Conservation (phyloP, 2,888 invertebrate genomes). For the Keiferia lycopersicella region DNA sequence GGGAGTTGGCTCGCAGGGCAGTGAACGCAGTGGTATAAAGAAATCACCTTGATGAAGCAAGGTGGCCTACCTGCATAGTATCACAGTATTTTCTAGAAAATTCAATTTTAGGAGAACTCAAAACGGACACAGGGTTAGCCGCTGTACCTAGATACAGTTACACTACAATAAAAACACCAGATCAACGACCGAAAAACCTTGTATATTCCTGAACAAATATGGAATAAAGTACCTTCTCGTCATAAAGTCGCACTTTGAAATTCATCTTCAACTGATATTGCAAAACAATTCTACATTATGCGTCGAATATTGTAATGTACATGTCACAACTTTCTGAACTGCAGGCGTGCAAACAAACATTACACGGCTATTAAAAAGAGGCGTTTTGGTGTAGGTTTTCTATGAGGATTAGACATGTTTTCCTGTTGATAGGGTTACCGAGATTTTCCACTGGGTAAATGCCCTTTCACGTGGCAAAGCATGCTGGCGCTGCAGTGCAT, state of each 20-base stretch:
- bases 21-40: too few species aligned
- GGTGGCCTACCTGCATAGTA: too few species aligned
- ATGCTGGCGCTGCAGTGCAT: slow-evolving; percentile 2
- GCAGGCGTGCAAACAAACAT: neutral
- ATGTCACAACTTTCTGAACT: slow-evolving; percentile 20
- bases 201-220: neutral
- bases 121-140: too few species aligned
- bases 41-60: too few species aligned
- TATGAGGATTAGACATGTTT: neutral
- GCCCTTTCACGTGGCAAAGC: slow-evolving; percentile 6
- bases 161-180: neutral
- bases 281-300: slow-evolving; percentile 15
- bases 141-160: neutral
- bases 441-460: neutral
- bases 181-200: neutral
- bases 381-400: neutral
- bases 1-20: too few species aligned
- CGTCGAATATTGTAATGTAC: slow-evolving; percentile 5
- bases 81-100: too few species aligned
- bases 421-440: neutral
- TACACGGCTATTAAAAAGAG: neutral
- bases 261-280: slow-evolving; percentile 1
- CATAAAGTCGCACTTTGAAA: neutral
- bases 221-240: neutral
- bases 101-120: too few species aligned